Conservation (phyloP, 2,113 vertebrate genomes). For the Lepisosteus oculatus region DNA sequence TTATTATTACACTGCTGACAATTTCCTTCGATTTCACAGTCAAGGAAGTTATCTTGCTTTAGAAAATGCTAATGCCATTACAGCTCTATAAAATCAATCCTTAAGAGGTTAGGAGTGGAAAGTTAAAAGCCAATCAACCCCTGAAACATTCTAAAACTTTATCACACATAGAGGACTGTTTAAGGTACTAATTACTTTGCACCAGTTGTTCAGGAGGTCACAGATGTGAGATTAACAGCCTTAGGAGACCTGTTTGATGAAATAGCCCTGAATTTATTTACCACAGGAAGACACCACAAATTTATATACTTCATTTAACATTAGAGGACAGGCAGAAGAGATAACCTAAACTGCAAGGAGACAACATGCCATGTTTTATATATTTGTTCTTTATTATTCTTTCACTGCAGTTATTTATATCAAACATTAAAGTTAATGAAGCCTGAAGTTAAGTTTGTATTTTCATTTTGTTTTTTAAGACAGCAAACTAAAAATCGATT, state of each 20-base stretch:
- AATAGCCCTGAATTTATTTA: not conserved
- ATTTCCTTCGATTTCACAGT: no score
- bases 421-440: not conserved
- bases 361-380: not conserved
- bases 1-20: no score
- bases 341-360: not conserved
- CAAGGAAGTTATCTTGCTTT: no score
- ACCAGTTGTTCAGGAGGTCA: slow-evolving; percentile 6
- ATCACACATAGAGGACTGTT: no score
- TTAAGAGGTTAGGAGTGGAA: no score
- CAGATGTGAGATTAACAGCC: not conserved
- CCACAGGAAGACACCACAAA: not conserved
- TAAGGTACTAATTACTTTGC: slow-evolving; percentile 20
- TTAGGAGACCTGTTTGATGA: slow-evolving; percentile 10
- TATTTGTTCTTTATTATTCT: not conserved
- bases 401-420: not conserved
- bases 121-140: no score
- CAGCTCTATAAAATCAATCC: no score
- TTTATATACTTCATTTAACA: no score
- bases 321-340: slow-evolving; percentile 3
- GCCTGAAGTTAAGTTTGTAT: not conserved
- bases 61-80: no score
- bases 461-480: no score
- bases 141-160: no score
- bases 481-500: not conserved